Percentiles rank a stretch among this genome's conserved stretches.
Conservation (phyloP, 2,797 vertebrate species). For the Tolypeutes matacus region DNA sequence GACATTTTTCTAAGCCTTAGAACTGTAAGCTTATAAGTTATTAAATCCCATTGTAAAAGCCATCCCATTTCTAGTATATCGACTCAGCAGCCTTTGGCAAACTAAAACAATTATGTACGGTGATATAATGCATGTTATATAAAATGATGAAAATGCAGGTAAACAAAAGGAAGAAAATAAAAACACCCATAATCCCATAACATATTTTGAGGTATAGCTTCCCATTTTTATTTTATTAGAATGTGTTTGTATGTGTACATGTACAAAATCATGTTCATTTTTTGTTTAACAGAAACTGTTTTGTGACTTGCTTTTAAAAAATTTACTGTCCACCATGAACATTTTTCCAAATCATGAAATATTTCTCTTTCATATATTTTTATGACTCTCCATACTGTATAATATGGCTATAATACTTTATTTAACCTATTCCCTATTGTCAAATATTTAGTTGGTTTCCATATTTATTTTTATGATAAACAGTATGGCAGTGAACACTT, state of each 20-base stretch:
- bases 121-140: not conserved
- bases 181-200: not conserved
- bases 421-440: constrained; percentile 53
- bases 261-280: not conserved
- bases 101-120: no score
- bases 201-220: not conserved
- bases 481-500: constrained; percentile 2
- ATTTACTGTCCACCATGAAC: constrained; percentile 20
- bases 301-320: constrained; percentile 36
- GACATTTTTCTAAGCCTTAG: no score
- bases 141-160: constrained; percentile 8
- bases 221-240: not conserved
- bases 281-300: not conserved
- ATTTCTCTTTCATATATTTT: constrained; percentile 62
- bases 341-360: constrained; percentile 51
- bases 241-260: not conserved
- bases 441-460: constrained; percentile 65
- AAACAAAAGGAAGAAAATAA: not conserved
- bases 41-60: no score
- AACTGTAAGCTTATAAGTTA: no score
- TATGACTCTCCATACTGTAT: constrained; percentile 1
- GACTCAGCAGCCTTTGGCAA: no score
- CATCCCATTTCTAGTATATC: no score
- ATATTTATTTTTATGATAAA: constrained; percentile 74
- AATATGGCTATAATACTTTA: constrained; percentile 51